Conservation (phyloP, 2,888 invertebrate species). For the Polietes domitor region DNA sequence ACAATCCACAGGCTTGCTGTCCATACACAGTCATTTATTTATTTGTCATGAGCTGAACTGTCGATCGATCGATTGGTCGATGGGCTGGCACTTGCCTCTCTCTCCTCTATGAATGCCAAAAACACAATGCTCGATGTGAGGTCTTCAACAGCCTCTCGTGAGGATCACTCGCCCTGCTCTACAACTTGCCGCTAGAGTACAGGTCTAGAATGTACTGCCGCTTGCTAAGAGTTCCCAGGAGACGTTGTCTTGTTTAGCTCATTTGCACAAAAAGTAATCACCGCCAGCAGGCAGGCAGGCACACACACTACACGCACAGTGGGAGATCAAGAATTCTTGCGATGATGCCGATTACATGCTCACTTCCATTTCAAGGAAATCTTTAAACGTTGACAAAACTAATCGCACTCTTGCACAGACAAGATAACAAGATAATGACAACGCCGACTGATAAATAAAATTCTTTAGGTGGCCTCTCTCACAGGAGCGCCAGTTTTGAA, state of each 20-base stretch:
- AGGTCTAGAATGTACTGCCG: background rate
- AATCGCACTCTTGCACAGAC: conserved; percentile 30
- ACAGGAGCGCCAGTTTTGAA: too few species aligned
- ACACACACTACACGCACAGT: background rate
- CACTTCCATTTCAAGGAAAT: conserved; percentile 47
- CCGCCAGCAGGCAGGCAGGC: background rate
- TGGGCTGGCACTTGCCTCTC: background rate
- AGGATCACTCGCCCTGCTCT: too few species aligned
- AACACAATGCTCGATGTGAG: conserved; percentile 46
- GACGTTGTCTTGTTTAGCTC: background rate
- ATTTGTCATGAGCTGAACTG: conserved; percentile 1
- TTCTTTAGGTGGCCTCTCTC: too few species aligned
- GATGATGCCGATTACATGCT: background rate
- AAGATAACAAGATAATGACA: background rate
- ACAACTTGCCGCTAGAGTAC: too few species aligned
- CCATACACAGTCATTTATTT: background rate
- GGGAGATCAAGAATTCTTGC: background rate
- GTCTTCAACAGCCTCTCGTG: background rate
- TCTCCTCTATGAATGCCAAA: background rate
- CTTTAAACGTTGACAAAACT: conserved; percentile 49
- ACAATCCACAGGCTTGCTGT: background rate
- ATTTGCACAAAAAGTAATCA: conserved; percentile 10
- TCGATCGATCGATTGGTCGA: background rate
- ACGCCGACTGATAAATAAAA: background rate
- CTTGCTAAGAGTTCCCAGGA: conserved; percentile 22